Evolutionary conservation across 2,797 vertebrate genomes (phyloP), one percentile per base, ranked within the genome.

Genomic region (Rhinoraja longicauda): DNA sequence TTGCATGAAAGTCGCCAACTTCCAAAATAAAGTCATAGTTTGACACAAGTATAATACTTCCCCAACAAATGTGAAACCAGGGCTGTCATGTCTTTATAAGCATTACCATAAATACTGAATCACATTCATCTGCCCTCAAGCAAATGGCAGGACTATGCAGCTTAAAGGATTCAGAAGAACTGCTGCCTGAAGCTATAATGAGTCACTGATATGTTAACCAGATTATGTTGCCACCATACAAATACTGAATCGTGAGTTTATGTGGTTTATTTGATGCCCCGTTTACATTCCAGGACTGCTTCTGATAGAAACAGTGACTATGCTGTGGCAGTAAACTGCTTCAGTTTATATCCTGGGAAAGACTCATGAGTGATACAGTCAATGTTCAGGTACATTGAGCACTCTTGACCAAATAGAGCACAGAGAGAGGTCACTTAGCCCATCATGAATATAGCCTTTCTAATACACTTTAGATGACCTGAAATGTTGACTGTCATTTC

Each of bases 131-230:
- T 92, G 67, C 70, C 90, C 67, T 75, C 39, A 45, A 92, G 90
- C 90, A 75, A 92, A 67, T 57, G 39, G 24, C 70, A 92, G 90
- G n/a, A 75, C 70, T 53, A 2, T 75, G 39, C 70, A 53, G 70
- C 53, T 88, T 53, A 70, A 92, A 92, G 70, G 39, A 92, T 73
- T 92, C 53, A n/a, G 70, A 75, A 12, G 39, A 39, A 92, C 21
- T 45, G 59, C 70, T 92, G 70, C 90, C 90, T 75, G 39, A 45
- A 73, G 90, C 90, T 75, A 15, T 70, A 73, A 29, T 75, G 13
- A 75, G 26, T 92, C 90, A 75, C 24, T 92, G 67, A 75, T 72
- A 26, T 57, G 39, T n/a, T 73, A 39, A 53, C 67, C 45, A 72
- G 45, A 17, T 73, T 53, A 45, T 13, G 1, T 73, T 92, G 24